These are phyloP conservation scores for Holothuria glaberrima DNA, from an alignment of 35 echinoderm and acorn worm species.

Conservation along the genomic window DNA sequence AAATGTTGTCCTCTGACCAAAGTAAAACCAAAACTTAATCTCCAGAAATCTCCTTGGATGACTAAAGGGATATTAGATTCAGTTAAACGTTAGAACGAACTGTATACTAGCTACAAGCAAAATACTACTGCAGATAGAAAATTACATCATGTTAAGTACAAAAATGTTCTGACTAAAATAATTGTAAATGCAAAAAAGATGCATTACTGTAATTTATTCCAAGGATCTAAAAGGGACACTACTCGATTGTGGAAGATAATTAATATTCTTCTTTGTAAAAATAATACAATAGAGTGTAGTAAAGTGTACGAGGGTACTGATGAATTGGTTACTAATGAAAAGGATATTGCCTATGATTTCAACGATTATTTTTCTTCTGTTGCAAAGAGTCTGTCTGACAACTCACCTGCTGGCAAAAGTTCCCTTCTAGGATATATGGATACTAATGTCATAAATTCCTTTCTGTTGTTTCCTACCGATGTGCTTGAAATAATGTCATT, in stretches of 20 bases:
- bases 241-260: background rate
- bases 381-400: background rate
- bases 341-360: background rate
- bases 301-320: background rate
- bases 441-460: background rate
- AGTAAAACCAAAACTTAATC: background rate
- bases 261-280: background rate
- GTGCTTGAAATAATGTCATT: background rate
- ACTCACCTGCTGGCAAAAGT: background rate
- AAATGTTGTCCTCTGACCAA: background rate
- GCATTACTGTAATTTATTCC: background rate
- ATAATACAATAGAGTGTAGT: background rate
- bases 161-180: background rate
- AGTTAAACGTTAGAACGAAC: background rate
- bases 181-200: background rate
- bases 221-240: background rate
- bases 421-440: background rate
- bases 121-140: too few species aligned
- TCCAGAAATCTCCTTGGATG: background rate
- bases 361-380: background rate
- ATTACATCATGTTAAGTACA: background rate
- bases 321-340: background rate
- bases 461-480: background rate
- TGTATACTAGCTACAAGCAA: too few species aligned
- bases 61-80: background rate